Percentiles rank a stretch among this genome's conserved stretches.
phyloP scores from a whole-genome alignment of 2,113 vertebrate genomes.

The Lepus europaeus region DNA sequence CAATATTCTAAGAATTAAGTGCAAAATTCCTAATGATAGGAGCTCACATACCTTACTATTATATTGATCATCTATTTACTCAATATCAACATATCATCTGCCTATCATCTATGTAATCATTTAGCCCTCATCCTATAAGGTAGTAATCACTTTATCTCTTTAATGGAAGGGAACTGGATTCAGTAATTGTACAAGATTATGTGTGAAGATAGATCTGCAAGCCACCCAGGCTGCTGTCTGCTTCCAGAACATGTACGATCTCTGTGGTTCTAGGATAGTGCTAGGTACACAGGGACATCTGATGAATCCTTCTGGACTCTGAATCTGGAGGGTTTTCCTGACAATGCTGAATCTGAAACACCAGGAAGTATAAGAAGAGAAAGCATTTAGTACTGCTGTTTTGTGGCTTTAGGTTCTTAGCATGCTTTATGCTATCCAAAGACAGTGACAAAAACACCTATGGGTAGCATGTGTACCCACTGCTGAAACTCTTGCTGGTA shows the following conservation, averaged over 20 bases:
- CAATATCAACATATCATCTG: background rate
- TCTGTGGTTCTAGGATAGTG: background rate
- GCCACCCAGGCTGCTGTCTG: background rate
- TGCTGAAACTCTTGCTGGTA: background rate
- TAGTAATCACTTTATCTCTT: constrained; percentile 13
- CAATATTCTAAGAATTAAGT: background rate
- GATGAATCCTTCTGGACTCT: background rate
- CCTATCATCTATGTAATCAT: background rate
- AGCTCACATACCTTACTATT: background rate
- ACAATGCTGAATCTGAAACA: background rate
- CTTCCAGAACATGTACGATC: background rate
- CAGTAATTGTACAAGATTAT: background rate
- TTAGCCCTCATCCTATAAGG: background rate
- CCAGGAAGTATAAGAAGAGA: background rate
- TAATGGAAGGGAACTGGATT: background rate
- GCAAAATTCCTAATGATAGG: background rate
- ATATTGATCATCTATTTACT: no score
- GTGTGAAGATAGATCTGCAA: background rate
- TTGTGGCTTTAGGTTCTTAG: background rate
- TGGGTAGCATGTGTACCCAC: background rate
- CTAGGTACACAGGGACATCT: background rate
- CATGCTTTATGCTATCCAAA: background rate
- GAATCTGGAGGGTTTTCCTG: background rate
- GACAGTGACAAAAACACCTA: background rate
- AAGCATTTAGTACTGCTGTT: background rate